Percentiles rank a stretch among this genome's conserved stretches.
phyloP scores from a whole-genome alignment of 2,113 vertebrate genomes.

The Poeciliopsis prolifica region DNA sequence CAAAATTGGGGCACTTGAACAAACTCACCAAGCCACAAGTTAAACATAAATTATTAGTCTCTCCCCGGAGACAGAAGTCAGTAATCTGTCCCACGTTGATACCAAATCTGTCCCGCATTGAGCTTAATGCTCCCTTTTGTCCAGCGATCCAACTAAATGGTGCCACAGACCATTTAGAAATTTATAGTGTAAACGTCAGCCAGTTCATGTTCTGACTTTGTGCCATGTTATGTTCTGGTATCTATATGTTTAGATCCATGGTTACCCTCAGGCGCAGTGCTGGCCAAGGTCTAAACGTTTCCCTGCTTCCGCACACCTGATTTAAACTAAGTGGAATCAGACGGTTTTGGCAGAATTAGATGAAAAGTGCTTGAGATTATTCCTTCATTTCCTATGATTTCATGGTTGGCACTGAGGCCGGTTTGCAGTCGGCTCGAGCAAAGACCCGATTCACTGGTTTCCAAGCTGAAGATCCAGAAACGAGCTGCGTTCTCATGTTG shows the following conservation, averaged over 20 bases:
- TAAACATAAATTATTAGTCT: conserved; percentile 46
- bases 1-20: conserved; percentile 35
- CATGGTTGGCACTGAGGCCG: background rate
- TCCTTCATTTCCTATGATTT: background rate
- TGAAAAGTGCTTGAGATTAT: background rate
- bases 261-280: background rate
- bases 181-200: conserved; percentile 7
- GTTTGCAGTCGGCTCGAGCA: background rate
- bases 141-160: conserved; percentile 22
- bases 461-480: background rate
- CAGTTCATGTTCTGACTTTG: background rate
- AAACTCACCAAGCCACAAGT: conserved; percentile 35
- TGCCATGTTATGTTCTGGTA: background rate
- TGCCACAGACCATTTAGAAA: conserved; percentile 42
- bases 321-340: background rate
- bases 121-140: conserved; percentile 34
- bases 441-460: background rate
- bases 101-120: conserved; percentile 7
- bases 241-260: background rate
- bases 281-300: background rate
- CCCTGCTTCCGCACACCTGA: background rate
- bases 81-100: conserved; percentile 17
- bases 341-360: background rate
- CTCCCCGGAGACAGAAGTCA: conserved; percentile 18
- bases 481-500: background rate